These are phyloP conservation scores for Neosilurus hyrtlii DNA, from an alignment of 2,797 vertebrate species.

Conservation along the genomic window DNA sequence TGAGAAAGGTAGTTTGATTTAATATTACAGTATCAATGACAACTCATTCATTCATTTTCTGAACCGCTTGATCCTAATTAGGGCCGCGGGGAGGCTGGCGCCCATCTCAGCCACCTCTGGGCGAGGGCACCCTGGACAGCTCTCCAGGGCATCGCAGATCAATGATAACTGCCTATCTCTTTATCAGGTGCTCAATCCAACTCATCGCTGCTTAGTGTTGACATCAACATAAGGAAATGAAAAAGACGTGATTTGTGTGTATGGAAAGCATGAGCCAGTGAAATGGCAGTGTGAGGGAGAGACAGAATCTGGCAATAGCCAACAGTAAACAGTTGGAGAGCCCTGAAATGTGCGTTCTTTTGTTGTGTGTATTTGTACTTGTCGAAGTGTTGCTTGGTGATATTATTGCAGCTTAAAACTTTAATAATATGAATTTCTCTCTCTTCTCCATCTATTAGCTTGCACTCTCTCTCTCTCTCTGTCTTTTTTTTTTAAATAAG, in stretches of 20 bases:
- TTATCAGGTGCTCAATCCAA: background rate
- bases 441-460: background rate
- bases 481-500: background rate
- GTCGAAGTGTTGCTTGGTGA: slow-evolving; percentile 31
- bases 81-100: too few relatives aligned
- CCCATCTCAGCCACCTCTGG: too few relatives aligned
- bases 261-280: slow-evolving; percentile 20
- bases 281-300: background rate
- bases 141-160: too few relatives aligned
- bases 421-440: background rate
- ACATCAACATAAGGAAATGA: slow-evolving; percentile 24
- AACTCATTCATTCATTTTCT: too few relatives aligned
- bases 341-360: slow-evolving; percentile 14
- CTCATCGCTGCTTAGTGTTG: background rate
- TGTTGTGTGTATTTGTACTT: slow-evolving; percentile 23
- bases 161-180: background rate
- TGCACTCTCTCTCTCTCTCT: too few relatives aligned
- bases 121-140: too few relatives aligned
- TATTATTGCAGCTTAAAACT: slow-evolving; percentile 1
- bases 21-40: too few relatives aligned
- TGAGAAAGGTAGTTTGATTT: too few relatives aligned
- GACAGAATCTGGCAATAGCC: slow-evolving; percentile 30
- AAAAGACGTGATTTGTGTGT: slow-evolving; percentile 27
- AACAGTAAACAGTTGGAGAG: slow-evolving; percentile 31
- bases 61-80: too few relatives aligned